Evolutionary conservation across 2,888 invertebrate species (phyloP).

Genomic region (Panorpa germanica): DNA sequence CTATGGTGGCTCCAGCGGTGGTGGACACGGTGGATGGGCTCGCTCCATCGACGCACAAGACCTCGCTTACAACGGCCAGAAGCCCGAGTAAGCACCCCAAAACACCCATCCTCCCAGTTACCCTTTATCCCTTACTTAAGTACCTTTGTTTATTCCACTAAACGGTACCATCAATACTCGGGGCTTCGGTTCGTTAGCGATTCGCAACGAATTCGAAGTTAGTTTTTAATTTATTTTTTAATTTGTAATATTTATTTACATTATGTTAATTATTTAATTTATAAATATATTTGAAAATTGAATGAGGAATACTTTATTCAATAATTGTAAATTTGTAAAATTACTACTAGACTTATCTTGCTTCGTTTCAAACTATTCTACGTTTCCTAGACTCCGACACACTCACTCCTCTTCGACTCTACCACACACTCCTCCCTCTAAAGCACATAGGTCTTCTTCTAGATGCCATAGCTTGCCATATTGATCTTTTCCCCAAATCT

Average conservation of each 20-base stretch:
- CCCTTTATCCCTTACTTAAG: constrained; percentile 1
- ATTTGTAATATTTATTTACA: constrained; percentile 10
- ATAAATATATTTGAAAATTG: constrained; percentile 1
- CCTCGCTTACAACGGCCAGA: constrained; percentile 62
- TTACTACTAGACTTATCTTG: no score
- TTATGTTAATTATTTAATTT: constrained; percentile 5
- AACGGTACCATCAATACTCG: constrained; percentile 13
- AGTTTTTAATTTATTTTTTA: constrained; percentile 12
- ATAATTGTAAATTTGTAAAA: no score
- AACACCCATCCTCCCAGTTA: constrained; percentile 13
- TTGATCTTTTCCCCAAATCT: no score
- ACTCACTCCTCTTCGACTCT: no score
- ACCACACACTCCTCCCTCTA: no score
- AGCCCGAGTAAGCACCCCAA: constrained; percentile 29
- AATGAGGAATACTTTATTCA: no score
- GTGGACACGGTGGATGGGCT: constrained; percentile 55
- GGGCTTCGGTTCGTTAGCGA: constrained; percentile 8
- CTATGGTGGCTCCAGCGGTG: constrained; percentile 29
- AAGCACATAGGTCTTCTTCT: no score
- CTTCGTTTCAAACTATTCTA: no score
- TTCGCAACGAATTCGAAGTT: constrained; percentile 8
- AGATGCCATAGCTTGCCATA: no score
- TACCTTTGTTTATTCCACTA: constrained; percentile 7
- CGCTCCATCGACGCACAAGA: constrained; percentile 56
- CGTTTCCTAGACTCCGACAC: no score